A percentile compares a stretch with the other conserved stretches of the same genome.
Evolutionary conservation across 2,797 vertebrate genomes (phyloP).

Genomic region (Pipistrellus pipistrellus): DNA sequence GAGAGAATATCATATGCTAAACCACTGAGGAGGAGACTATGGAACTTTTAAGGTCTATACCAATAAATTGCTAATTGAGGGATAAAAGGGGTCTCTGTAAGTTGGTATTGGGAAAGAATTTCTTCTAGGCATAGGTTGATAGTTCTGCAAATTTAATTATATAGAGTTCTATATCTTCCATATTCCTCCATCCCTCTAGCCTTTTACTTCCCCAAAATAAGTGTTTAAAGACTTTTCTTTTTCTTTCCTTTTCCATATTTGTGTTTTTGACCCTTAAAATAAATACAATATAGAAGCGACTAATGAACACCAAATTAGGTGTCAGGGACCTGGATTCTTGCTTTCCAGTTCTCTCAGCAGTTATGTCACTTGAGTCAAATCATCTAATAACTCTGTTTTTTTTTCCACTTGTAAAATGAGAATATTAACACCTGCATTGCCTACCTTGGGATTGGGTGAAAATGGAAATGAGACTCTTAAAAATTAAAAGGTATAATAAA

Average conservation of each 20-base stretch:
- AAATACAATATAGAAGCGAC: slow-evolving; percentile 32
- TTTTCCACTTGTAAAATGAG: slow-evolving; percentile 28
- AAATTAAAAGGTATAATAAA: slow-evolving; percentile 59
- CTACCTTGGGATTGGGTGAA: neutral
- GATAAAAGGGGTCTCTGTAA: slow-evolving; percentile 18
- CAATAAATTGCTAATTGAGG: slow-evolving; percentile 43
- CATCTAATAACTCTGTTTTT: slow-evolving; percentile 19
- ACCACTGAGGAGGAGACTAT: neutral
- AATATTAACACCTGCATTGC: slow-evolving; percentile 20
- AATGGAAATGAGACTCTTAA: slow-evolving; percentile 59
- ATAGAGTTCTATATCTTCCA: neutral
- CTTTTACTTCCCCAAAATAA: neutral
- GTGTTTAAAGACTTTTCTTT: neutral
- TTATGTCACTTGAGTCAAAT: slow-evolving; percentile 37
- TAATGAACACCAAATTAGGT: slow-evolving; percentile 27
- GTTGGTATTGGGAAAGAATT: neutral
- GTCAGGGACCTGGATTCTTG: neutral
- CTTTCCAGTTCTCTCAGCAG: slow-evolving; percentile 58
- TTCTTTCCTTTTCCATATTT: neutral
- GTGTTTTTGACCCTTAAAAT: neutral
- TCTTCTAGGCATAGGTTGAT: neutral
- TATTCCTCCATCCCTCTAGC: neutral
- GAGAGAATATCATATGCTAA: slow-evolving; percentile 7
- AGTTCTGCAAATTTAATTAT: slow-evolving; percentile 38
- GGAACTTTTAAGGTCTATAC: neutral